Base-by-base conservation (phyloP, 2,113 vertebrate species). In the Ptilorrhoa leucosticta region DNA sequence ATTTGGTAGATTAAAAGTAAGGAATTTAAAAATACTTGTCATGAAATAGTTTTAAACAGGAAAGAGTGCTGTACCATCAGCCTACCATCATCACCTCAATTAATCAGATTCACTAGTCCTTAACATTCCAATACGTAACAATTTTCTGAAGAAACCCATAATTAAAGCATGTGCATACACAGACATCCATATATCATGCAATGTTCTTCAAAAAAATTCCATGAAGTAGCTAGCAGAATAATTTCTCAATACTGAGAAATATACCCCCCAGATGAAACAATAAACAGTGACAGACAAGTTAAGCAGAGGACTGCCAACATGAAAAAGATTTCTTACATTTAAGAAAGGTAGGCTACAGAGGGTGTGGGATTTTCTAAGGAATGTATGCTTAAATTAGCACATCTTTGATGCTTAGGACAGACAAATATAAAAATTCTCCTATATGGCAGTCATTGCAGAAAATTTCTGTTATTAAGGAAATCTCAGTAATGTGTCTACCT, bases 401-500 rank as follows among this genome's bases (percentile, higher is more conserved):
- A 13, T 24, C 37, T 83, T 33, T 90, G 11, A 89, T 66, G 17
- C 10, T 76, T 60, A 66, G 1, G 18, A 16, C 2, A 37, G 23
- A 28, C 11, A 85, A 47, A 47, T 31, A 75, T 2, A 47, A 51
- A 61, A 79, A 27, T 39, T 70, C 9, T 35, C 37, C 19, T 60
- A 42, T 10, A 37, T 9, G 47, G 15, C 6, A 30, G 20, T 60
- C 83, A 56, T 24, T 64, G 37, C 5, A 87, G 27, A 50, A 95
- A 82, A 84, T 13, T 12, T 8, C 10, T 53, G 5, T 23, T n/a
- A 57, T 17, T 66, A 54, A 45, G 28, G n/a, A 60, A 80, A 14
- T 42, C 28, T 48, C 4, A 2, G 28, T 26, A 70, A n/a, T 1
- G 0, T 11, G 8, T 26, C 31, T 57, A 82, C 9, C 17, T 56